Evolutionary conservation across 2,888 invertebrate genomes (phyloP), one percentile per base, ranked within the genome.

Genomic region (Dryocosmus kuriphilus): DNA sequence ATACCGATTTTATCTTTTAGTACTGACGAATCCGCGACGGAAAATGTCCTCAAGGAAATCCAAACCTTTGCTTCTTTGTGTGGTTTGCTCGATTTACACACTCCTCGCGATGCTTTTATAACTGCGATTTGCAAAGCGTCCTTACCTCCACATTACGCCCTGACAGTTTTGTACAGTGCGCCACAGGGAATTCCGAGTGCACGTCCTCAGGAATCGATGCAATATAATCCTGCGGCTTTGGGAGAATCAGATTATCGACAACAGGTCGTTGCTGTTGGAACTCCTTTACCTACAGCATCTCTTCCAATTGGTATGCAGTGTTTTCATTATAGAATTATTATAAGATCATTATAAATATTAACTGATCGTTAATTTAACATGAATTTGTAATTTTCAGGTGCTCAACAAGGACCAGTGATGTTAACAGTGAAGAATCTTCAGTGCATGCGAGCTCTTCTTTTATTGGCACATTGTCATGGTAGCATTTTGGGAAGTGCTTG

Each of bases 221-320:
- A 91, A 27, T 92, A 90, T 67, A 90, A 90, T 82, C 91, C 89
- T 87, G 88, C 87, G 5, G 88, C 88, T 46, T 90, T 92, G 76
- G 92, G 93, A n/a, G 96, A 96, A 83, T 94, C 95, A 75, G 97
- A 97, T 92, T 96, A 95, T 91, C 93, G 97, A 38, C 98, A 97
- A 89, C 99, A 99, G 92, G 98, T 99, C 81, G 98, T 99, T 63
- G 99, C 98, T 83, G 98, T 99, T 80, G 99, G 99, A 32, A 98
- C 98, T 0, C 97, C 98, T 30, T 93, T 99, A 84, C 98, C 98
- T 2, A 97, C 97, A 8, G 95, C 96, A 2, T 94, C 96, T 6
- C 92, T 96, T 76, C 96, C 97, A 4, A 94, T 95, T 76, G 96
- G 95, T 93, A 86, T 79, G 82, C 82, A 46, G 16, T 67, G 2